A percentile compares a stretch with the other conserved stretches of the same genome.
Evolutionary conservation across 2,888 invertebrate species (phyloP).

Genomic region (Heliconius erato): DNA sequence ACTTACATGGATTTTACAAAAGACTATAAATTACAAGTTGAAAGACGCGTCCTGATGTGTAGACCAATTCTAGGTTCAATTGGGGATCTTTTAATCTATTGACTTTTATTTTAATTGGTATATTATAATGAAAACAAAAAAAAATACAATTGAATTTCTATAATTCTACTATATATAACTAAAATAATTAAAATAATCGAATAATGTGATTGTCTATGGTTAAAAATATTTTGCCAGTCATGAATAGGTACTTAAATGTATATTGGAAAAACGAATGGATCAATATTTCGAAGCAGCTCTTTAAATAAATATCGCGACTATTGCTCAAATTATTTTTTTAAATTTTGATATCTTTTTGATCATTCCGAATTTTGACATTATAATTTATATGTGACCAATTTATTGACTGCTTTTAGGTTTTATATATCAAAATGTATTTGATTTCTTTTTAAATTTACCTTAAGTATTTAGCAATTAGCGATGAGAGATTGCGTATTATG

Average conservation of each 20-base stretch:
- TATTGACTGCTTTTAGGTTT: slow-evolving; percentile 29
- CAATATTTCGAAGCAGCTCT: not conserved
- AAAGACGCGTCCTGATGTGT: slow-evolving; percentile 3
- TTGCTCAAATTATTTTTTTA: slow-evolving; percentile 32
- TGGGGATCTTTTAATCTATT: slow-evolving; percentile 2
- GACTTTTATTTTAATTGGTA: slow-evolving; percentile 12
- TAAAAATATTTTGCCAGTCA: not conserved
- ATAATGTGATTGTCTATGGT: slow-evolving; percentile 5
- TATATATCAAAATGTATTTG: slow-evolving; percentile 36
- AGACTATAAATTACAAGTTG: not conserved
- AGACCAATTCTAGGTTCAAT: slow-evolving; percentile 14
- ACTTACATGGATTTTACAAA: not conserved
- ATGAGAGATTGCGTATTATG: slow-evolving; percentile 64
- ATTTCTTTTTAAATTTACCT: slow-evolving; percentile 37
- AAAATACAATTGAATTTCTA: not conserved
- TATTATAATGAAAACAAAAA: not conserved
- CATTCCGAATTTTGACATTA: slow-evolving; percentile 40
- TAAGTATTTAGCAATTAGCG: slow-evolving; percentile 75
- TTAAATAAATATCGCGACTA: slow-evolving; percentile 13
- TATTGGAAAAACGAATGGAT: not conserved
- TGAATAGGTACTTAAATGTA: slow-evolving; percentile 11
- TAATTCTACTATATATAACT: not conserved
- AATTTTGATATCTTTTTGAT: slow-evolving; percentile 24
- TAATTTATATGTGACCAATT: slow-evolving; percentile 34
- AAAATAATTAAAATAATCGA: not conserved